Evolutionary conservation across 2,797 vertebrate genomes (phyloP).

Genomic region (Sorex maritimensis): DNA sequence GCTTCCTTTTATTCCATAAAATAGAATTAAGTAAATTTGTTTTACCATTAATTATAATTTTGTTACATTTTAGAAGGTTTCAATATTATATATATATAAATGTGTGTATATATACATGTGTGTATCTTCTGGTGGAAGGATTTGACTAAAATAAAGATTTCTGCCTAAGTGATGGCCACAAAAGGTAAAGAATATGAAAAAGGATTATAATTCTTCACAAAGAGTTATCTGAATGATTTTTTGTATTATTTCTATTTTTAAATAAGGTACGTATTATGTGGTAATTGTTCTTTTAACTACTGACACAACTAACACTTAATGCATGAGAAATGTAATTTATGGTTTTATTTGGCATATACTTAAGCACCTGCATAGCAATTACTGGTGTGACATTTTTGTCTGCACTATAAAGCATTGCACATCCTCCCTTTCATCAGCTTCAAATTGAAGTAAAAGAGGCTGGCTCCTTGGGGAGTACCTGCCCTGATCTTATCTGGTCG

Average conservation of each 20-base stretch:
- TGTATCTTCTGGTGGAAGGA: constrained; percentile 42
- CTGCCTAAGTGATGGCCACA: constrained; percentile 46
- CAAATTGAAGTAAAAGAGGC: constrained; percentile 61
- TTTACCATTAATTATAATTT: constrained; percentile 62
- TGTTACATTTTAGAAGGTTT: constrained; percentile 52
- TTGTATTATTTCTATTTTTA: constrained; percentile 75
- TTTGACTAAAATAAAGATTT: constrained; percentile 67
- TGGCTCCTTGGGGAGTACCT: constrained; percentile 68
- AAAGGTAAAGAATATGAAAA: constrained; percentile 67
- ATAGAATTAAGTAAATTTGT: constrained; percentile 68
- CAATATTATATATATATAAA: not conserved
- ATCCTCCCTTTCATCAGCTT: constrained; percentile 75
- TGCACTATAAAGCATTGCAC: constrained; percentile 63
- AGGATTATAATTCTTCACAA: constrained; percentile 70
- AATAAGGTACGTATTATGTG: constrained; percentile 64
- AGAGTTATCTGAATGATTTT: constrained; percentile 80
- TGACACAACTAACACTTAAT: constrained; percentile 74
- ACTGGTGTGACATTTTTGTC: constrained; percentile 71
- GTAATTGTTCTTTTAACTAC: constrained; percentile 75
- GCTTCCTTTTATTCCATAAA: constrained; percentile 39
- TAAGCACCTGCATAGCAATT: constrained; percentile 79
- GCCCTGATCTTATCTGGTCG: constrained; percentile 77
- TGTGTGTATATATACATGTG: not conserved
- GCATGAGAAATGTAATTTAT: constrained; percentile 71
- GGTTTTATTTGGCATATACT: constrained; percentile 71